Conservation (phyloP, 1,140 invertebrate genomes). For the Calephelis nemesis region DNA sequence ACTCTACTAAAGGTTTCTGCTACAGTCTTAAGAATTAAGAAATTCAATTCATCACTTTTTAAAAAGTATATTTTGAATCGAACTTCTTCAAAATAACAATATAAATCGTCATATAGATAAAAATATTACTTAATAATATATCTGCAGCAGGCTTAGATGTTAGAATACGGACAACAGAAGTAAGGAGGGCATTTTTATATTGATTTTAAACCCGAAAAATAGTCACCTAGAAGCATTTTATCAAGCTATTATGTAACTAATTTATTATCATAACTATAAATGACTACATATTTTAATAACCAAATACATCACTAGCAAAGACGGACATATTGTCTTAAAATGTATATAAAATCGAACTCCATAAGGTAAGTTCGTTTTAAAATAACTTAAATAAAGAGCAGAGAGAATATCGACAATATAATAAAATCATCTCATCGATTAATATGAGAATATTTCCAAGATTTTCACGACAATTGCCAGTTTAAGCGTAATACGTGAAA, state of each 20-base stretch:
- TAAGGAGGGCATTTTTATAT: neutral
- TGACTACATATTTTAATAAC: neutral
- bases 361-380: too few species aligned
- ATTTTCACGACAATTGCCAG: neutral
- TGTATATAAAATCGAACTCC: too few species aligned
- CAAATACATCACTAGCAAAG: too few species aligned
- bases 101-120: constrained; percentile 38
- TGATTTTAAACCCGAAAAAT: neutral
- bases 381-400: too few species aligned
- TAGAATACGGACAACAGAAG: constrained; percentile 26
- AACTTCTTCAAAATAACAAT: constrained; percentile 36
- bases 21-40: constrained; percentile 57
- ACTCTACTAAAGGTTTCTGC: constrained; percentile 54
- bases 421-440: neutral
- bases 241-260: neutral
- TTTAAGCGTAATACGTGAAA: neutral
- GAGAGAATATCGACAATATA: neutral
- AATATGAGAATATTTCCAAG: constrained; percentile 8
- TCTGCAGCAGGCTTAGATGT: constrained; percentile 30
- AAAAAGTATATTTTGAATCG: constrained; percentile 21
- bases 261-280: neutral
- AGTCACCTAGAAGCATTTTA: neutral
- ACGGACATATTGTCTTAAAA: too few species aligned
- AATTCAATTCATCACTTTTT: constrained; percentile 33
- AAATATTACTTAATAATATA: constrained; percentile 36